Evolutionary conservation across 2,113 vertebrate genomes (phyloP).

Genomic region (Manacus vitellinus): DNA sequence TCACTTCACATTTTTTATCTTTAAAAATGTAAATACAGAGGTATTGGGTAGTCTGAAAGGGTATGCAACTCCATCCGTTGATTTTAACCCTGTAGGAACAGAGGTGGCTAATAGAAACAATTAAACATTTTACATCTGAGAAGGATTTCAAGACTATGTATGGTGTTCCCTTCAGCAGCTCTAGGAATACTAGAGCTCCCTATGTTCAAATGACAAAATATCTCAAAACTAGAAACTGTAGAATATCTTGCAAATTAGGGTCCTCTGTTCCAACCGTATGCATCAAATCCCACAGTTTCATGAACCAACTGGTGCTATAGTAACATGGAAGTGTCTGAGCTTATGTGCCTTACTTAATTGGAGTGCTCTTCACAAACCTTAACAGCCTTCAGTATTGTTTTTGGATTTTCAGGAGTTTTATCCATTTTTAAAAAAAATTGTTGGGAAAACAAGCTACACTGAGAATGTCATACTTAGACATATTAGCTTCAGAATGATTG

Average conservation of each 20-base stretch:
- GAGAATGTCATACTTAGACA: neutral
- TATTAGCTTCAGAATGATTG: slow-evolving; percentile 9
- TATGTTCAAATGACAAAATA: neutral
- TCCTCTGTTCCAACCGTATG: neutral
- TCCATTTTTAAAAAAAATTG: neutral
- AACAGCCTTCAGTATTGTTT: neutral
- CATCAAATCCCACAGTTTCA: neutral
- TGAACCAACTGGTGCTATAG: neutral
- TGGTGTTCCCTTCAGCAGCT: neutral
- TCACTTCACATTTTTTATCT: neutral
- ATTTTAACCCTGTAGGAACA: neutral
- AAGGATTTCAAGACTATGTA: neutral
- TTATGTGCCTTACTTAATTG: neutral
- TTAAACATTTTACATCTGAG: neutral
- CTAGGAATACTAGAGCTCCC: neutral
- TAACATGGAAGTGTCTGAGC: neutral
- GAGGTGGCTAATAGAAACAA: neutral
- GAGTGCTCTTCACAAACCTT: neutral
- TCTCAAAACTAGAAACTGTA: neutral
- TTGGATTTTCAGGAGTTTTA: neutral
- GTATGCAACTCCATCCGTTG: neutral
- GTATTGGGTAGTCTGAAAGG: neutral
- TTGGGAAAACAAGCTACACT: neutral
- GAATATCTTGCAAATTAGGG: neutral
- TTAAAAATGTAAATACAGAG: neutral